A percentile compares a stretch with the other conserved stretches of the same genome.
phyloP scores from a whole-genome alignment of 2,797 vertebrate species.

The Sandelia bainsii region DNA sequence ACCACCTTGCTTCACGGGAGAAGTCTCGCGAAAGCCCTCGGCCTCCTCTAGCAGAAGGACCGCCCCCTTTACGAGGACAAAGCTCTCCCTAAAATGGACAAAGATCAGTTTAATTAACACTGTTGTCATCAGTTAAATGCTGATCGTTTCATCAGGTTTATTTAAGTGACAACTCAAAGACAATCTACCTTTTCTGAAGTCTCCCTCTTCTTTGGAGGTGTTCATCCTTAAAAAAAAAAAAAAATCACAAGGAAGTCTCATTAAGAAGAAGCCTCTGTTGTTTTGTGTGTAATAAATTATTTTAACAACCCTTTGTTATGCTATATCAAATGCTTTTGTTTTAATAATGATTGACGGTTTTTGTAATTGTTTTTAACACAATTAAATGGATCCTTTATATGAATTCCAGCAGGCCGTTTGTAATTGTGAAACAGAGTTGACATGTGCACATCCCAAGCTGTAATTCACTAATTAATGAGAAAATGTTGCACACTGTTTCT shows the following conservation, averaged over 20 bases:
- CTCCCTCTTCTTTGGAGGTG: conserved; percentile 74
- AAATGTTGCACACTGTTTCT: not conserved
- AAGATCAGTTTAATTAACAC: not conserved
- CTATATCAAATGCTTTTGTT: not conserved
- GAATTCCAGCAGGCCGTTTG: not conserved
- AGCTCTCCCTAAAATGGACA: conserved; percentile 89
- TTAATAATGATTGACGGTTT: not conserved
- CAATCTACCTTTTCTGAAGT: conserved; percentile 86
- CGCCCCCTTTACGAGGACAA: conserved; percentile 91
- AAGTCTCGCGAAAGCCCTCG: conserved; percentile 59
- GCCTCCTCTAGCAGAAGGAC: conserved; percentile 89
- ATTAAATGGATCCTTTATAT: not conserved
- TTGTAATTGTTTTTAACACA: not conserved
- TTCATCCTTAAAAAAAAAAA: conserved; percentile 79
- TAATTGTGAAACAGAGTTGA: not conserved
- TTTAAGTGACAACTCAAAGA: not conserved
- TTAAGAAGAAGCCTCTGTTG: not conserved
- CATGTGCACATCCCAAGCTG: not conserved
- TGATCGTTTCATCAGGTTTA: not conserved
- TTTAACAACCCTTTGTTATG: not conserved
- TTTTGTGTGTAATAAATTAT: conserved; percentile 6
- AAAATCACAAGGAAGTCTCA: conserved; percentile 4
- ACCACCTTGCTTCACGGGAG: conserved; percentile 43
- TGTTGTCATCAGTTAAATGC: not conserved
- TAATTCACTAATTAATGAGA: not conserved